Evolutionary conservation across 2,797 vertebrate species (phyloP).

Genomic region (Natrix natrix): DNA sequence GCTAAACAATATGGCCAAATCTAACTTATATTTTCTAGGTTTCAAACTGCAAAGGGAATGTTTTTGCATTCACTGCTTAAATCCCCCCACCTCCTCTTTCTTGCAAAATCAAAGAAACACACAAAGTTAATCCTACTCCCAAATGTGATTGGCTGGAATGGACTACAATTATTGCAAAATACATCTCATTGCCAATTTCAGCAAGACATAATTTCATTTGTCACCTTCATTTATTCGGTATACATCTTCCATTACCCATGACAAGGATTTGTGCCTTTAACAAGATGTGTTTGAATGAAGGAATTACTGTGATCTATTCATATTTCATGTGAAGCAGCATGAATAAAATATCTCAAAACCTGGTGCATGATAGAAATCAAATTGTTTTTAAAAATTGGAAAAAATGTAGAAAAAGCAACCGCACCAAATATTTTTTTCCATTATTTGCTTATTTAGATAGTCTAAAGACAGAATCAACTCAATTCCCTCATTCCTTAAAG

Average conservation of each 20-base stretch:
- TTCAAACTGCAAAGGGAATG: neutral
- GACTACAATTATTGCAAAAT: neutral
- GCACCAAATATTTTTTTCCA: neutral
- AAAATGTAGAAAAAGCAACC: neutral
- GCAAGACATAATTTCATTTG: slow-evolving; percentile 16
- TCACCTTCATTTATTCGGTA: slow-evolving; percentile 28
- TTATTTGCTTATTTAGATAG: neutral
- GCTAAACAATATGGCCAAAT: neutral
- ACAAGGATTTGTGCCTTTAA: neutral
- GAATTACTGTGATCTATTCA: neutral
- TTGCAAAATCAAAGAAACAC: neutral
- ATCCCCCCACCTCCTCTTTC: no score
- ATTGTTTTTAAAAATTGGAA: neutral
- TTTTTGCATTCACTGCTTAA: neutral
- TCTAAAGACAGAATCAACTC: neutral
- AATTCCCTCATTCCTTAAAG: neutral
- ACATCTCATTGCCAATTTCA: neutral
- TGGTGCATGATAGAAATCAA: neutral
- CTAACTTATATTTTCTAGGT: neutral
- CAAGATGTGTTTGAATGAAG: neutral
- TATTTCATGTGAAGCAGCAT: neutral
- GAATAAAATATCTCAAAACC: slow-evolving; percentile 26
- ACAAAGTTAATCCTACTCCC: neutral
- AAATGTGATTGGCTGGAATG: neutral
- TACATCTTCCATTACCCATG: neutral